A percentile compares a stretch with the other conserved stretches of the same genome.
phyloP scores from a whole-genome alignment of 2,888 invertebrate genomes.

The Prosapia bicincta region DNA sequence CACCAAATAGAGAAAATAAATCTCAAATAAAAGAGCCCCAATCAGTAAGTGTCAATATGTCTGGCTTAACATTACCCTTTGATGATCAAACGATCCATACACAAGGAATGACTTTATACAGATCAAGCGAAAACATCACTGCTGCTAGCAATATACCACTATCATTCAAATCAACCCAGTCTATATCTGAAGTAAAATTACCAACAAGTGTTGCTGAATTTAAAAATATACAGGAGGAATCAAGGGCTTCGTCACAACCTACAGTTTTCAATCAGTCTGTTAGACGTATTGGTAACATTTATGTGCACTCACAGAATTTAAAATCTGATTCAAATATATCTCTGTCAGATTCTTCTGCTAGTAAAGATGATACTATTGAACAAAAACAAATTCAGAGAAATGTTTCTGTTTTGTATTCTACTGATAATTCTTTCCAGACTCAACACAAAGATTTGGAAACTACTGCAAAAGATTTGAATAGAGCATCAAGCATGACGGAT shows the following conservation, averaged over 20 bases:
- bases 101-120: constrained; percentile 16
- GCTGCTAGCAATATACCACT: constrained; percentile 8
- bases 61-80: constrained; percentile 11
- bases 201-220: constrained; percentile 8
- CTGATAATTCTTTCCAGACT: not conserved
- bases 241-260: constrained; percentile 15
- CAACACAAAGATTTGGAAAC: not conserved
- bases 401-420: not conserved
- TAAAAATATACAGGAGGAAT: constrained; percentile 12
- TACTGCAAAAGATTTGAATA: not conserved
- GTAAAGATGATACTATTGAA: constrained; percentile 19
- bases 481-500: constrained; percentile 14
- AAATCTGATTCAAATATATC: constrained; percentile 23
- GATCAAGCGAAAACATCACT: constrained; percentile 12
- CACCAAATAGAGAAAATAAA: constrained; percentile 16
- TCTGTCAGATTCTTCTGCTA: constrained; percentile 28
- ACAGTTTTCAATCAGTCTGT: not conserved
- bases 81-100: constrained; percentile 19
- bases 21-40: constrained; percentile 3
- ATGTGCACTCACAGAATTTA: constrained; percentile 32
- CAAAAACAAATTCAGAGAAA: constrained; percentile 9
- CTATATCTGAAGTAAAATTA: constrained; percentile 8
- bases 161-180: constrained; percentile 1
- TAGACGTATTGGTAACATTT: constrained; percentile 30
- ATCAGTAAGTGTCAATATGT: constrained; percentile 13